phyloP scores from a whole-genome alignment of 2,797 vertebrate species.

The Manis javanica region DNA sequence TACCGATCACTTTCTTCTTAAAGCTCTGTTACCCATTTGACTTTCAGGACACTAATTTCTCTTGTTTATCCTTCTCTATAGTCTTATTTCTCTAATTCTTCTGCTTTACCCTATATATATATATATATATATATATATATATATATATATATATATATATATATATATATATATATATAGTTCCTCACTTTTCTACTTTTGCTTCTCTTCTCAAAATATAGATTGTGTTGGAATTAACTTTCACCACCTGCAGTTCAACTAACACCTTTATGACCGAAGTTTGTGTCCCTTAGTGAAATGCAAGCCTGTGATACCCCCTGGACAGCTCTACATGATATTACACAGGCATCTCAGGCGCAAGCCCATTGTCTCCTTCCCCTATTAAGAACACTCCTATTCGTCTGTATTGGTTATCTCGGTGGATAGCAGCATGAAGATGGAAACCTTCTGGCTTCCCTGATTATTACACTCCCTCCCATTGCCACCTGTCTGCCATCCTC shows the following conservation, averaged over 20 bases:
- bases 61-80: neutral
- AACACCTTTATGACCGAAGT: neutral
- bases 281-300: neutral
- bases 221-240: neutral
- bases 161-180: neutral
- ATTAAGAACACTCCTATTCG: neutral
- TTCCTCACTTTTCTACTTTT: neutral
- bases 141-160: too few relatives aligned
- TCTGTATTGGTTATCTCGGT: neutral
- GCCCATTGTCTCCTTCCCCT: neutral
- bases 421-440: too few relatives aligned
- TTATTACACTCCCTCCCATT: neutral
- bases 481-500: neutral
- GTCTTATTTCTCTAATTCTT: neutral
- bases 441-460: neutral
- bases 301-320: neutral
- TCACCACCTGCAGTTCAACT: neutral
- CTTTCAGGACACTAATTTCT: neutral
- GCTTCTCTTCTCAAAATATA: neutral
- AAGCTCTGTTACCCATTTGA: neutral
- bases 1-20: neutral
- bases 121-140: too few relatives aligned
- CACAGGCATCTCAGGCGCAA: neutral
- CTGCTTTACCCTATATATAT: neutral
- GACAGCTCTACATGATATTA: neutral